Evolutionary conservation across 2,888 invertebrate genomes (phyloP), one percentile per base, ranked within the genome.

Genomic region (Erebia ligea): DNA sequence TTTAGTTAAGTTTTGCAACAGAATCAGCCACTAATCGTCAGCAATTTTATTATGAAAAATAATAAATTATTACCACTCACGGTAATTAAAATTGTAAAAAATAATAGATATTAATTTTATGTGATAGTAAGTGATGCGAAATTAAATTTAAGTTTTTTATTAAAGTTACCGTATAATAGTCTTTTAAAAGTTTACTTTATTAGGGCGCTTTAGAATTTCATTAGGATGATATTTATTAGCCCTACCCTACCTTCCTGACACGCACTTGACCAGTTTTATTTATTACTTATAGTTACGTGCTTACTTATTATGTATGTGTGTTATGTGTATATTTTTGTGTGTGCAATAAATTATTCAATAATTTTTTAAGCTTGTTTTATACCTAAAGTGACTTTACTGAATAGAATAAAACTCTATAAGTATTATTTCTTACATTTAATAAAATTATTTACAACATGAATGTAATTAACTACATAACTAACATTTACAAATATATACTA

Each of bases 361-460:
- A 67, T 65, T 54, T 67, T 57, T 21, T 17, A 67, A 42, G 25
- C 8, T 48, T 48, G 15, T 59, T 59, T 58, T 59, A 45, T 42
- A 42, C 19, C 52, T 57, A 57, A 9, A 42, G 15, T 63, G 15
- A 25, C 50, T 50, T 63, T 17, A 34, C 34, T 34, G 6, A 48
- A 59, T 59, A 69, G 65, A 82, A 78, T 76, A 82, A 84, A 82
- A 78, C 76, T 77, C 71, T 76, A 69, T 74, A n/a, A n/a, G n/a
- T n/a, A 77, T 67, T 73, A 77, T 75, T 77, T 76, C 77, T 77
- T 79, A 80, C 79, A 80, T 78, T 81, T 79, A 80, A 81, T 86
- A 83, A 85, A 83, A 85, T 87, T 91, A 91, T 91, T 88, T 86
- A 90, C 89, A 90, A 81, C 77, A 81, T 82, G 69, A 76, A 77